Base-by-base conservation (phyloP, 2,888 invertebrate genomes). In the Thereva unica region DNA sequence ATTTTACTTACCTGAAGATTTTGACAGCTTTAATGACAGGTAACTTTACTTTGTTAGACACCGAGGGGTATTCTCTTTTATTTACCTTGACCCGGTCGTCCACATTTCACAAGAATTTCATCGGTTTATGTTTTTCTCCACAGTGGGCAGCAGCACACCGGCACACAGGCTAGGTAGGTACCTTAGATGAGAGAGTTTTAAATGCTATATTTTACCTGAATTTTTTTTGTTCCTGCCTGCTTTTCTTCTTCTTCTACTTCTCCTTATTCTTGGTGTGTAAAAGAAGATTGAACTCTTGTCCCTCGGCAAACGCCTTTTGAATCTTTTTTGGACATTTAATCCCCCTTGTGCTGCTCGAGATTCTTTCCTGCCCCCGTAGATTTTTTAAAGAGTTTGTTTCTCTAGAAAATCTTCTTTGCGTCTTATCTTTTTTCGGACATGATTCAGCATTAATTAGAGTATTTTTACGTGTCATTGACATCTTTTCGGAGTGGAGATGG, bases 381-480 rank as follows among this genome's bases (percentile, higher is more conserved):
- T 47, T 12, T 47, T 10, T 10, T 10, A 5, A 6, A 9, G 7
- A 47, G 23, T 23, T 23, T 23, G 23, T 23, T 23, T 23, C 23
- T 23, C 23, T 23, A 56, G 56, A 42, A 44, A 10, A 37, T n/a
- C 37, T 57, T 59, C 47, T 59, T 47, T 45, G 35, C 34, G 35
- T 23, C 50, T 50, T 59, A 23, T 23, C 23, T 23, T 47, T 38
- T 10, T 12, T 59, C 57, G 41, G 57, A 37, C 57, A 47, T 59
- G 57, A 59, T 47, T 59, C 57, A 59, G 57, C 57, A 59, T 59
- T 47, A 59, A 59, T 59, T 59, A 59, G 57, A 59, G 57, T 59
- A 59, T 47, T 59, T 59, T 47, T 47, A 59, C 57, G 57, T 59
- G 57, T 59, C 57, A 59, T 59, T 59, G 57, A 59, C 57, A 59